Base-by-base conservation (phyloP, 2,797 vertebrate genomes). In the Onychomys leucogaster region DNA sequence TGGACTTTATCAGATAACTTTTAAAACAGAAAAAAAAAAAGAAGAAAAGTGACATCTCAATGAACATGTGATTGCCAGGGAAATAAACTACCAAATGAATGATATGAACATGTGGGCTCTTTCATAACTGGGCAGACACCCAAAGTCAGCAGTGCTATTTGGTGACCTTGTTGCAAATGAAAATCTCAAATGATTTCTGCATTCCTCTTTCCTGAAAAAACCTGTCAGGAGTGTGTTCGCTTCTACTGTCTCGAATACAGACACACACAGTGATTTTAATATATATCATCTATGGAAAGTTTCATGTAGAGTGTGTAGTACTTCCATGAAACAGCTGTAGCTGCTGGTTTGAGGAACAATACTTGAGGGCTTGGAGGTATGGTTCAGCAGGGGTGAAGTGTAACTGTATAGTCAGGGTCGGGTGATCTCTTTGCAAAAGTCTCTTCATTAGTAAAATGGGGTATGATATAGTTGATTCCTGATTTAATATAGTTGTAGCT, bases 11-110 rank as follows among this genome's bases (percentile, higher is more conserved):
- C 29, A 87, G 55, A 94, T 82, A 73, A 89, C 67, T 92, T 94
- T 34, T 75, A 73, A 91, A 94, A 94, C 25, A 84, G 77, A 92
- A 95, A 95, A 83, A 23, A 76, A 65, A n/a, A n/a, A n/a, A n/a
- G n/a, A n/a, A n/a, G n/a, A 81, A 91, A 94, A 92, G 87, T 41
- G 21, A 65, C 19, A 77, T 27, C 13, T 43, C 0, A 83, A 85
- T 67, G 43, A 92, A 65, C 27, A 57, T 52, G 32, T 8, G 4
- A 80, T 88, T 94, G 76, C 25, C 19, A 83, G 95, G 84, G 37
- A 93, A 93, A 43, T 90, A 84, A 89, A 55, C 13, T 73, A 19
- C 34, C 69, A 94, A 46, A 67, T 92, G n/a, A 71, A 34, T 93
- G 87, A 49, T 49, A 78, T 27, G 49, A 84, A 83, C 17, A 57